Evolutionary conservation across 2,113 vertebrate species (phyloP).

Genomic region (Climacteris rufus): DNA sequence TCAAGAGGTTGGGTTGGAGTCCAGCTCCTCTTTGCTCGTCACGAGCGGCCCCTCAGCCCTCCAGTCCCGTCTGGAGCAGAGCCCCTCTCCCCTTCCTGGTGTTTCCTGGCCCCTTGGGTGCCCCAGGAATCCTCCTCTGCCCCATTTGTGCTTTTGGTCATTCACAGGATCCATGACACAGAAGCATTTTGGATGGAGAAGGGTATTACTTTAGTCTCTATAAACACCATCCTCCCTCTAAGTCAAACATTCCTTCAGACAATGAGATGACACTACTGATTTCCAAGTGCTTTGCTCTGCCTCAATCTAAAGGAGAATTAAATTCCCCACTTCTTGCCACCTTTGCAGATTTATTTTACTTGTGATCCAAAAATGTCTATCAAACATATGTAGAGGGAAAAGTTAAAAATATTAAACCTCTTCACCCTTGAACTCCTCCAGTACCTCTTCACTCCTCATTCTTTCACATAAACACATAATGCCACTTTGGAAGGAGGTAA

Average conservation of each 20-base stretch:
- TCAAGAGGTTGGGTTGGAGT: not conserved
- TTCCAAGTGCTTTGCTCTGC: not conserved
- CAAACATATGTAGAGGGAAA: not conserved
- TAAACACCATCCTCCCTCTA: not conserved
- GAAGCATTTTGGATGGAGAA: not conserved
- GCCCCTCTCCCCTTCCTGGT: not conserved
- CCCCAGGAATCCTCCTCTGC: not conserved
- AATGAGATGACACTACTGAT: not conserved
- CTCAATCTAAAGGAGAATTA: not conserved
- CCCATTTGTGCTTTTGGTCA: not conserved
- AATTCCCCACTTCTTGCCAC: not conserved
- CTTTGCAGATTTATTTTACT: not conserved
- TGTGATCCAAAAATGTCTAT: not conserved
- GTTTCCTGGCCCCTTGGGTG: not conserved
- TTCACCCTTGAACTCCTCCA: not conserved
- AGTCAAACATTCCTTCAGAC: not conserved
- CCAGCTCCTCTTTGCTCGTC: not conserved
- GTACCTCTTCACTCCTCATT: not conserved
- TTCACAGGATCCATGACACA: not conserved
- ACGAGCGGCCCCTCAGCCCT: not conserved
- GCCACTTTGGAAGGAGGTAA: not conserved
- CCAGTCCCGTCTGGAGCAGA: not conserved
- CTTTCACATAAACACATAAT: not conserved
- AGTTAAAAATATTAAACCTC: not conserved
- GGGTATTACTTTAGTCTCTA: not conserved